Evolutionary conservation across 1,140 invertebrate genomes (phyloP).

Genomic region (Drosophila micromelanica): DNA sequence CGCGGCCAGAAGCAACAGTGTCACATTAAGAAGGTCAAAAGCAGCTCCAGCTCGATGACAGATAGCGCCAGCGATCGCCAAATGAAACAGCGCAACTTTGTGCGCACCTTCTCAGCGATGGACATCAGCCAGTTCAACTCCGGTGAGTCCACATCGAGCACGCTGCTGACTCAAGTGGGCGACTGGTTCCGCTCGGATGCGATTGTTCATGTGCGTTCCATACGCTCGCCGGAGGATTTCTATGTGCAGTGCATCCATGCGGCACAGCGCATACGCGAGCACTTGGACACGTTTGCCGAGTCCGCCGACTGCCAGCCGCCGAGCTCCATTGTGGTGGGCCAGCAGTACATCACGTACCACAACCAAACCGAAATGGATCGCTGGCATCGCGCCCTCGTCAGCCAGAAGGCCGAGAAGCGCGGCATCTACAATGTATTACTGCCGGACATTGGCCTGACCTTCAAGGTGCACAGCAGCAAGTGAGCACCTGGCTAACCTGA

Average conservation of each 20-base stretch:
- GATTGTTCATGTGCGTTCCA: conserved; percentile 31
- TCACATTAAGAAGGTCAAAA: neutral
- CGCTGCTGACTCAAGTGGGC: neutral
- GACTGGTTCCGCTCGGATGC: conserved; percentile 50
- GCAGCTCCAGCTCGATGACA: conserved; percentile 3
- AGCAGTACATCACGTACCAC: conserved; percentile 37
- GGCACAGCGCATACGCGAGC: conserved; percentile 15
- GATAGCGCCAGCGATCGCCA: neutral
- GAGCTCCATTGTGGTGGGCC: conserved; percentile 37
- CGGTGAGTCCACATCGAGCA: neutral
- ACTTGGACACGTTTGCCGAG: conserved; percentile 12
- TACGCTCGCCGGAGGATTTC: conserved; percentile 55
- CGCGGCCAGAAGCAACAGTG: neutral
- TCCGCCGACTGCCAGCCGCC: neutral
- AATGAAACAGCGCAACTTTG: neutral
- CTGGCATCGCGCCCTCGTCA: conserved; percentile 50
- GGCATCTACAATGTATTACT: conserved; percentile 51
- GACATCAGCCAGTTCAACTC: conserved; percentile 25
- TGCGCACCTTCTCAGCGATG: conserved; percentile 29
- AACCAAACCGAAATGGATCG: conserved; percentile 8
- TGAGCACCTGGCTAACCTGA: conserved; percentile 19
- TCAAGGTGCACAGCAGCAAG: conserved; percentile 19
- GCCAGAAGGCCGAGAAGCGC: conserved; percentile 20
- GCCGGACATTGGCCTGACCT: conserved; percentile 46
- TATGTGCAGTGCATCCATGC: conserved; percentile 45